Percentiles rank a stretch among this genome's conserved stretches.
Conservation (phyloP, 37 sponge, comb jelly and placozoan species). For the Ephydatia muelleri region DNA sequence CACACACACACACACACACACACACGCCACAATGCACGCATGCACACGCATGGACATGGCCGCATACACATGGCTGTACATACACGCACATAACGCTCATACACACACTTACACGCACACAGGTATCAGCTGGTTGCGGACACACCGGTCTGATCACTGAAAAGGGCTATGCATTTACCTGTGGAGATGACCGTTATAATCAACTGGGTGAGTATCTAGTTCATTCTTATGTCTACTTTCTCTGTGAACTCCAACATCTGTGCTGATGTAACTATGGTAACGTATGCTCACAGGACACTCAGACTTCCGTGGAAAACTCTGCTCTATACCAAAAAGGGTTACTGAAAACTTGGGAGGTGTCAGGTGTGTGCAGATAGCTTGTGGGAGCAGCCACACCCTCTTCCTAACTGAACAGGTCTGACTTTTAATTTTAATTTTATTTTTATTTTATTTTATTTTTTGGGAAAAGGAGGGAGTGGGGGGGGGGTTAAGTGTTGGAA, state of each 20-base stretch:
- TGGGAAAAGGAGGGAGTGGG: background rate
- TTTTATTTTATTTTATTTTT: background rate
- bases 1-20: slow-evolving; percentile 3
- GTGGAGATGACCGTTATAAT: slow-evolving; percentile 61
- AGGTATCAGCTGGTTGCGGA: slow-evolving; percentile 74
- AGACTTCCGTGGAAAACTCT: slow-evolving; percentile 17
- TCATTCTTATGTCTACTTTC: no score
- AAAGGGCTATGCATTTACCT: slow-evolving; percentile 42
- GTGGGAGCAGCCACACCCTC: slow-evolving; percentile 72
- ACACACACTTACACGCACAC: background rate
- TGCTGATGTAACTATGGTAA: background rate
- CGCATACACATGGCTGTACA: background rate
- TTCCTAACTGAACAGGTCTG: slow-evolving; percentile 68
- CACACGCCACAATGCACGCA: no score
- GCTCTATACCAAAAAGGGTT: slow-evolving; percentile 30
- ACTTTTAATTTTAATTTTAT: background rate
- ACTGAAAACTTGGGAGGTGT: background rate
- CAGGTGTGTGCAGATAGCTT: slow-evolving; percentile 48
- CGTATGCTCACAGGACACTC: slow-evolving; percentile 32
- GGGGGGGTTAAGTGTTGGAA: background rate
- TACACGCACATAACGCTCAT: background rate
- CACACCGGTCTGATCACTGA: slow-evolving; percentile 65
- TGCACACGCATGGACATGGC: no score
- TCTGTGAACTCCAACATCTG: background rate
- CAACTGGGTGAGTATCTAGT: slow-evolving; percentile 43